A percentile compares a stretch with the other conserved stretches of the same genome.
These are phyloP conservation scores for Heterohyrax brucei DNA, from an alignment of 2,797 vertebrate genomes.

Conservation along the genomic window DNA sequence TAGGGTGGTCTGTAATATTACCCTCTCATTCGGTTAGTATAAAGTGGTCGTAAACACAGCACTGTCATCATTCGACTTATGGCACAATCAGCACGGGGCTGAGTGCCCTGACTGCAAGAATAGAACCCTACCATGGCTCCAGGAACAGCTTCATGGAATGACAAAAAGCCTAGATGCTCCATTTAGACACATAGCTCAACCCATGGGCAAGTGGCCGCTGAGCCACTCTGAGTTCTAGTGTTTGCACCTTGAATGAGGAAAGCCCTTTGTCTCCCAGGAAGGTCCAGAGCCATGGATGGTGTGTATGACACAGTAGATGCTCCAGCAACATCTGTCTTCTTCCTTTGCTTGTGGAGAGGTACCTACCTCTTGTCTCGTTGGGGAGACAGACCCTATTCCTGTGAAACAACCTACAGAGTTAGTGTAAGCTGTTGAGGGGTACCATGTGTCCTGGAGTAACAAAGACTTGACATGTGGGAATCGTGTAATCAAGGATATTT, in stretches of 20 bases:
- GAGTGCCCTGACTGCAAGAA: conserved; percentile 7
- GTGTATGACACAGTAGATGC: background rate
- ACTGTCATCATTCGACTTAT: background rate
- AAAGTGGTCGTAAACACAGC: background rate
- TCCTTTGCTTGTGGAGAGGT: background rate
- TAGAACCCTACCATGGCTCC: background rate
- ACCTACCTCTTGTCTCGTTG: background rate
- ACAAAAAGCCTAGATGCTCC: background rate
- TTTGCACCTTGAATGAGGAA: background rate
- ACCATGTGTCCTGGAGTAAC: background rate
- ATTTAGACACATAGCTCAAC: background rate
- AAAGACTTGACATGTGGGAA: background rate
- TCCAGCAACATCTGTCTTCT: background rate
- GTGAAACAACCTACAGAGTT: background rate
- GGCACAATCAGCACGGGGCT: background rate
- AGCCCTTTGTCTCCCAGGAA: background rate
- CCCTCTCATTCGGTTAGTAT: conserved; percentile 29
- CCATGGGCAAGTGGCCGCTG: background rate
- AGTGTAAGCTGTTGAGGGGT: no score
- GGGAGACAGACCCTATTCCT: background rate
- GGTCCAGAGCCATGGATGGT: accelerated
- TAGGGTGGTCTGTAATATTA: conserved; percentile 18
- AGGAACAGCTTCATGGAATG: background rate
- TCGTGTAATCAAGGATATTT: background rate
- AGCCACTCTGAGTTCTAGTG: background rate